phyloP scores from a whole-genome alignment of 2,797 vertebrate species.

The Balearica regulorum region DNA sequence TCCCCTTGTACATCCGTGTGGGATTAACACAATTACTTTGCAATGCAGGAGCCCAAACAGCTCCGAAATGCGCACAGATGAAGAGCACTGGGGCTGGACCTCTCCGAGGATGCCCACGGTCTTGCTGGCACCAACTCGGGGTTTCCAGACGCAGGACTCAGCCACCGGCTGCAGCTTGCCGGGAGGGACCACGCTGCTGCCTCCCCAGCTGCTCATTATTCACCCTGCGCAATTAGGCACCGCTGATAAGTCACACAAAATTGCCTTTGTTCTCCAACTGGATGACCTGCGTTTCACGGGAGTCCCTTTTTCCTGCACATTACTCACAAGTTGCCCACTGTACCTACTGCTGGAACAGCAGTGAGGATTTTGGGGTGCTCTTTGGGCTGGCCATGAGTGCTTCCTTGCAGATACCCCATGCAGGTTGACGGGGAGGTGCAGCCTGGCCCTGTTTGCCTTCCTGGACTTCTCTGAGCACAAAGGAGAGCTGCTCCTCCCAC shows the following conservation, averaged over 20 bases:
- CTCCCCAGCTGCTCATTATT: constrained; percentile 51
- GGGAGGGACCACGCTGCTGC: neutral
- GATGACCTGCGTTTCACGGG: neutral
- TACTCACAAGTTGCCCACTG: neutral
- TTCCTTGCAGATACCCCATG: accelerated
- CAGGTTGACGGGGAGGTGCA: neutral
- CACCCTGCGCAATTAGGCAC: constrained; percentile 47
- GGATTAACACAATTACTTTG: neutral
- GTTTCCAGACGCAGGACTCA: neutral
- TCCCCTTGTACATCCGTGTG: neutral
- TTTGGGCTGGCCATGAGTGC: neutral
- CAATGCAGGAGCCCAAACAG: neutral
- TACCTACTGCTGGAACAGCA: neutral
- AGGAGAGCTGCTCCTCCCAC: neutral
- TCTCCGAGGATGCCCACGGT: neutral
- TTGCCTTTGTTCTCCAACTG: constrained; percentile 61
- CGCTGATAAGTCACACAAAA: constrained; percentile 19
- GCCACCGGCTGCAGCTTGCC: neutral
- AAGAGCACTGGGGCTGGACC: neutral
- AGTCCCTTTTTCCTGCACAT: neutral
- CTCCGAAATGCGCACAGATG: neutral
- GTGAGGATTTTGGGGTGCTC: neutral
- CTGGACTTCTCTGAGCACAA: neutral
- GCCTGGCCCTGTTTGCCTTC: neutral
- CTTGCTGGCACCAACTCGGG: neutral